These are phyloP conservation scores for Caerostris darwini DNA, from an alignment of 1,140 invertebrate genomes.

Conservation along the genomic window DNA sequence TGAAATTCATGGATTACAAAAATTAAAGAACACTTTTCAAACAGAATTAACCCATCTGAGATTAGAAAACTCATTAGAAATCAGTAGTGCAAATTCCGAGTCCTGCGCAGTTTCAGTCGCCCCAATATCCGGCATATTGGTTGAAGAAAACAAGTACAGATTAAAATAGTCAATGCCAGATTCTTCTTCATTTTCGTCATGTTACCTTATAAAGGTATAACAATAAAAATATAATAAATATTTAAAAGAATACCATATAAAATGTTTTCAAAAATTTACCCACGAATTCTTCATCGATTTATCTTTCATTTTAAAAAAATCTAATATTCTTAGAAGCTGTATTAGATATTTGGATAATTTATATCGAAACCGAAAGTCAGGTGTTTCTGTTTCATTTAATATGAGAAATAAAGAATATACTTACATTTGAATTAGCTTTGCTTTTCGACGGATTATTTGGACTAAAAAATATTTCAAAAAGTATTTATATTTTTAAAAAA, in stretches of 20 bases:
- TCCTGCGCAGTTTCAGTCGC: conserved; percentile 77
- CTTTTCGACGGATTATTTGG: no score
- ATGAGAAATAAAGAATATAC: no score
- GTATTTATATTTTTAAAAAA: neutral
- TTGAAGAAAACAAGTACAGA: conserved; percentile 71
- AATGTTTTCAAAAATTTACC: neutral
- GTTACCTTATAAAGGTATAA: conserved; percentile 69
- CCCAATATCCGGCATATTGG: conserved; percentile 77
- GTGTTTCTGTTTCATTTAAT: no score
- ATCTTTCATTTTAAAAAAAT: no score
- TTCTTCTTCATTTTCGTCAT: conserved; percentile 9
- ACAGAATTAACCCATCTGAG: conserved; percentile 30
- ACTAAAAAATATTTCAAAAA: neutral
- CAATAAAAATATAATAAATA: conserved; percentile 5
- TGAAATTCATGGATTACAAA: conserved; percentile 67
- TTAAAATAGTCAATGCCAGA: conserved; percentile 77
- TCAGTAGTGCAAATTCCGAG: conserved; percentile 58
- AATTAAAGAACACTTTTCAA: conserved; percentile 62
- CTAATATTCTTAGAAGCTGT: no score
- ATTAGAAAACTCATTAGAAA: conserved; percentile 71
- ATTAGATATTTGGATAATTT: no score
- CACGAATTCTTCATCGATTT: neutral
- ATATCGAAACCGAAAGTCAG: no score
- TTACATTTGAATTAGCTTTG: no score
- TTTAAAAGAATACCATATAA: neutral